A percentile compares a stretch with the other conserved stretches of the same genome.
phyloP scores from a whole-genome alignment of 2,797 vertebrate genomes.

The Diplodus puntazzo region DNA sequence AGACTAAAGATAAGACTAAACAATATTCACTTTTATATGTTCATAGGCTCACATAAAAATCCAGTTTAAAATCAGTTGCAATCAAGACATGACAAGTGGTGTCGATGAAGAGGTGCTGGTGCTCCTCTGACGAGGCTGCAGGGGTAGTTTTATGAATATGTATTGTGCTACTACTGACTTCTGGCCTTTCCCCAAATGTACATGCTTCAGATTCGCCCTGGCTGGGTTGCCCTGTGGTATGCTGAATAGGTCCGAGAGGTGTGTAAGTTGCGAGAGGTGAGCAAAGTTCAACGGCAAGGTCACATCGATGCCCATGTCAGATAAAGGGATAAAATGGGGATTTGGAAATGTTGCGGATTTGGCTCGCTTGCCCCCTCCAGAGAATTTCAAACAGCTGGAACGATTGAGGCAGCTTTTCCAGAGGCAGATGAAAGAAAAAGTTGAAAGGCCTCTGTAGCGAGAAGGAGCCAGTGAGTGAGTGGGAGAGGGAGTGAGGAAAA shows the following conservation, averaged over 20 bases:
- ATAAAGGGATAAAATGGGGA: slow-evolving; percentile 10
- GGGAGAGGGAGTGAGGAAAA: slow-evolving; percentile 36
- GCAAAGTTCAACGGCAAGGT: slow-evolving; percentile 36
- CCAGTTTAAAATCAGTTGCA: neutral
- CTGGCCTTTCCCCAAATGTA: neutral
- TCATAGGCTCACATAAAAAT: too few relatives aligned
- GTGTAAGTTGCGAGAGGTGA: neutral
- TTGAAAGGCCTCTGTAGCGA: slow-evolving; percentile 25
- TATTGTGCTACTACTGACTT: neutral
- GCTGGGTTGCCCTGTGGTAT: neutral
- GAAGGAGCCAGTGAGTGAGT: slow-evolving; percentile 28
- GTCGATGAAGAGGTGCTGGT: neutral
- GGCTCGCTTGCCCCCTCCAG: neutral
- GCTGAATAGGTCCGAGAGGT: neutral
- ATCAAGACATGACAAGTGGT: neutral
- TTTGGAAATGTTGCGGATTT: slow-evolving; percentile 15
- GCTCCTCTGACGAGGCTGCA: neutral
- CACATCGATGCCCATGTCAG: slow-evolving; percentile 12
- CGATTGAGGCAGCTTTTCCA: slow-evolving; percentile 38
- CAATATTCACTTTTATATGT: neutral
- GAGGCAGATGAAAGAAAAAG: slow-evolving; percentile 57
- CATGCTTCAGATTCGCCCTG: slow-evolving; percentile 11
- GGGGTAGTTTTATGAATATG: neutral
- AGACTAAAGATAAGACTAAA: neutral
- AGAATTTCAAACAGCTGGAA: slow-evolving; percentile 62